phyloP scores from a whole-genome alignment of 2,888 invertebrate genomes.

The Chelonus formosanus region DNA sequence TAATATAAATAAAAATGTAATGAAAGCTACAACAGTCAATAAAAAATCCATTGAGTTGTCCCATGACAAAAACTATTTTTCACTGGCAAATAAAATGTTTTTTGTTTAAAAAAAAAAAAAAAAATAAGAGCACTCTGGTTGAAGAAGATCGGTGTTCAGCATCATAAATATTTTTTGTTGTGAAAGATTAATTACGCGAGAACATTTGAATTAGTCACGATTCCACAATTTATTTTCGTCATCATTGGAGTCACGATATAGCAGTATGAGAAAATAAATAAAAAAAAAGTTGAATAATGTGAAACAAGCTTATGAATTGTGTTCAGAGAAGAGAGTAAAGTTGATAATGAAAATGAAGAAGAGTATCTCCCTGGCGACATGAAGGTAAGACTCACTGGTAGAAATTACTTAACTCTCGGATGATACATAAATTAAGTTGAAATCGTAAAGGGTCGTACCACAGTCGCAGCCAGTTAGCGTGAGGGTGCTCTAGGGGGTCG shows the following conservation, averaged over 20 bases:
- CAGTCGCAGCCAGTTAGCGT: slow-evolving; percentile 65
- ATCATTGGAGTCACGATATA: neutral
- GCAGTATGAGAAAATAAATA: slow-evolving; percentile 1
- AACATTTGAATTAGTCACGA: slow-evolving; percentile 27
- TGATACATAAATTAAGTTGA: slow-evolving; percentile 66
- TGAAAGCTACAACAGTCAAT: no score
- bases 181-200: slow-evolving; percentile 24
- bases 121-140: no score
- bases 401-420: slow-evolving; percentile 66
- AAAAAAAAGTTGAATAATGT: slow-evolving; percentile 5
- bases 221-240: slow-evolving; percentile 23
- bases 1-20: no score
- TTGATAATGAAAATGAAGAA: slow-evolving; percentile 45
- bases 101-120: neutral
- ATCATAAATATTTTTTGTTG: slow-evolving; percentile 30
- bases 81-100: neutral
- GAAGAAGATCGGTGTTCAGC: neutral
- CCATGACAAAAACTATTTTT: no score
- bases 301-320: slow-evolving; percentile 5
- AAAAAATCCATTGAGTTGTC: no score
- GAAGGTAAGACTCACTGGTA: slow-evolving; percentile 45
- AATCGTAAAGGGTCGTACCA: slow-evolving; percentile 63
- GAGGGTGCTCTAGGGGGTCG: slow-evolving; percentile 65
- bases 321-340: slow-evolving; percentile 10
- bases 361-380: slow-evolving; percentile 39